A percentile compares a stretch with the other conserved stretches of the same genome.
Evolutionary conservation across 1,140 invertebrate species (phyloP).

Genomic region (Elymnias hypermnestra): DNA sequence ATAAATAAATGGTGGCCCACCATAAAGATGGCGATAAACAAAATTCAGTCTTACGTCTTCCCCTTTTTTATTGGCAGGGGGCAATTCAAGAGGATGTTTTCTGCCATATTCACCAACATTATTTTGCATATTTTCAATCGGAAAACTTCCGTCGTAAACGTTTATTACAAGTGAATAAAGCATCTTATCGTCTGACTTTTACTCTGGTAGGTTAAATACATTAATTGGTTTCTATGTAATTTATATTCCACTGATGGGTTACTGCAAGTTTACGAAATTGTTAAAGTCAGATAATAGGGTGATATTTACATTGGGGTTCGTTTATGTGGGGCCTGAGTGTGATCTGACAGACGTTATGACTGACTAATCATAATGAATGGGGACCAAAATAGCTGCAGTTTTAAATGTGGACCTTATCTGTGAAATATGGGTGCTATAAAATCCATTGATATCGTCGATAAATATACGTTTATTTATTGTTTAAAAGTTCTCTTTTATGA

Average conservation of each 20-base stretch:
- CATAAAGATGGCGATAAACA: conserved; percentile 73
- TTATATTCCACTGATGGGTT: conserved; percentile 67
- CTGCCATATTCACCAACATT: conserved; percentile 41
- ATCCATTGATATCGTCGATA: neutral
- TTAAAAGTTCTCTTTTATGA: neutral
- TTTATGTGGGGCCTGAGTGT: conserved; percentile 50
- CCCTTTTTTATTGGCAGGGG: conserved; percentile 71
- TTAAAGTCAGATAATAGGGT: conserved; percentile 70
- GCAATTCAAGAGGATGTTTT: conserved; percentile 66
- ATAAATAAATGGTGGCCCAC: conserved; percentile 63
- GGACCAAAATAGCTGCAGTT: conserved; percentile 13
- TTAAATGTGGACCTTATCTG: conserved; percentile 11
- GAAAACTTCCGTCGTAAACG: conserved; percentile 10
- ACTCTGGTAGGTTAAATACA: conserved; percentile 19
- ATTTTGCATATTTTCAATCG: conserved; percentile 11
- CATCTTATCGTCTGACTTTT: neutral
- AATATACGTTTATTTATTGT: neutral
- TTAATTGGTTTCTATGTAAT: conserved; percentile 43
- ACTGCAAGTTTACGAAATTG: conserved; percentile 69
- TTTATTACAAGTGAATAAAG: conserved; percentile 10
- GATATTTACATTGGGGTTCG: conserved; percentile 63
- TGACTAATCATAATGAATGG: conserved; percentile 49
- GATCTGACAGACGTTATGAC: conserved; percentile 47
- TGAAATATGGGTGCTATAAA: conserved; percentile 11
- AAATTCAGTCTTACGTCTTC: conserved; percentile 62